Percentiles rank a stretch among this genome's conserved stretches.
These are phyloP conservation scores for Boulengeromyrus knoepffleri DNA, from an alignment of 2,113 vertebrate genomes.

Conservation along the genomic window DNA sequence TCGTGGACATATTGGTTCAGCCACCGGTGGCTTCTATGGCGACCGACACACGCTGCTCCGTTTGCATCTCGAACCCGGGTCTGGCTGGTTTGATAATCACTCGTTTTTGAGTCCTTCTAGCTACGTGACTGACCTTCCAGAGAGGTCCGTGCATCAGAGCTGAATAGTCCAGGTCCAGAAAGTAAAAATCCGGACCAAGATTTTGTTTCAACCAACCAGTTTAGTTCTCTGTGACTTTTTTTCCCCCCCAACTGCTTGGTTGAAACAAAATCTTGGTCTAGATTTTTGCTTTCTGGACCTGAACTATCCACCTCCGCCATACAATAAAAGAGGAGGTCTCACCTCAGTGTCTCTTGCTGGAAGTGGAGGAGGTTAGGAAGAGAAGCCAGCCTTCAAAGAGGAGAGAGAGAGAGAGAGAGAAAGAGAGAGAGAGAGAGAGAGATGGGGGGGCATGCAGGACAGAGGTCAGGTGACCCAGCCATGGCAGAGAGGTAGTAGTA, in stretches of 20 bases:
- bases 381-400: conserved; percentile 61
- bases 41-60: neutral
- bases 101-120: neutral
- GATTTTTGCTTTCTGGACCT: neutral
- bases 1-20: neutral
- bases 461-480: conserved; percentile 30
- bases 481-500: conserved; percentile 14
- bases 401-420: conserved; percentile 51
- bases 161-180: neutral
- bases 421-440: conserved; percentile 34
- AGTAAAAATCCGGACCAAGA: neutral
- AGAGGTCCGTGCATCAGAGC: neutral
- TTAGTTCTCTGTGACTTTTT: neutral
- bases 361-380: conserved; percentile 58
- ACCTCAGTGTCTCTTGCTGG: conserved; percentile 54
- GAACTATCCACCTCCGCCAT: neutral
- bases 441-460: conserved; percentile 41
- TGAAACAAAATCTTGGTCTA: neutral
- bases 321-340: conserved; percentile 8
- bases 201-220: neutral
- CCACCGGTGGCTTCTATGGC: neutral
- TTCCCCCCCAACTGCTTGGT: neutral
- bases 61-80: neutral
- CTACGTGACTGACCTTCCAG: neutral
- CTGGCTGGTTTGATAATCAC: neutral